Percentiles rank a stretch among this genome's conserved stretches.
Conservation (phyloP, 1,140 invertebrate species). For the Drosophila tropicalis region DNA sequence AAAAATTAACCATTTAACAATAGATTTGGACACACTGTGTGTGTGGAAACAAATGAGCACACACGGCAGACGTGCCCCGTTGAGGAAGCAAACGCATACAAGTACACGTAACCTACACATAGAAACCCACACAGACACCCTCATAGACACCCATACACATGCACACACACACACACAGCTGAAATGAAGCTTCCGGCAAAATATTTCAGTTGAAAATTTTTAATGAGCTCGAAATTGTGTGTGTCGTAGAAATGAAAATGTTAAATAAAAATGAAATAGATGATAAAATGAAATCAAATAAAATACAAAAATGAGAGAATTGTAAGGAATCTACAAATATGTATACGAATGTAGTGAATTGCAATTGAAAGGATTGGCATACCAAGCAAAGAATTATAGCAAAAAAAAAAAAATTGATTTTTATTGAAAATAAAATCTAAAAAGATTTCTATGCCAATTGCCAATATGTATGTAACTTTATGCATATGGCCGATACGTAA, state of each 20-base stretch:
- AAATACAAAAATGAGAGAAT: slow-evolving; percentile 10
- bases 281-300: slow-evolving; percentile 22
- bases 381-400: not conserved
- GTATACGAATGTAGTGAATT: slow-evolving; percentile 14
- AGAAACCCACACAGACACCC: not conserved
- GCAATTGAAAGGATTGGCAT: not conserved
- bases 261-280: slow-evolving; percentile 38
- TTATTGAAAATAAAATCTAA: too few species aligned
- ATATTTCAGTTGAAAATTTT: slow-evolving; percentile 81
- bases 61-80: slow-evolving; percentile 35
- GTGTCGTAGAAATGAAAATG: slow-evolving; percentile 16
- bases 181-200: slow-evolving; percentile 65
- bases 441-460: too few species aligned
- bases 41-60: slow-evolving; percentile 38
- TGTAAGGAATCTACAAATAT: slow-evolving; percentile 20
- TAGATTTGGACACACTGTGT: slow-evolving; percentile 41
- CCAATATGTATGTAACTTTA: too few species aligned
- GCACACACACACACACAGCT: slow-evolving; percentile 24
- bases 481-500: not conserved
- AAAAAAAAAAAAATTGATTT: not conserved
- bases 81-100: slow-evolving; percentile 19
- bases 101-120: not conserved
- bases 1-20: slow-evolving; percentile 1
- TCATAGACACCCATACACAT: slow-evolving; percentile 22
- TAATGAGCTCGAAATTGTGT: slow-evolving; percentile 72